phyloP scores from a whole-genome alignment of 2,888 invertebrate species.

The Drosophila gaucha region DNA sequence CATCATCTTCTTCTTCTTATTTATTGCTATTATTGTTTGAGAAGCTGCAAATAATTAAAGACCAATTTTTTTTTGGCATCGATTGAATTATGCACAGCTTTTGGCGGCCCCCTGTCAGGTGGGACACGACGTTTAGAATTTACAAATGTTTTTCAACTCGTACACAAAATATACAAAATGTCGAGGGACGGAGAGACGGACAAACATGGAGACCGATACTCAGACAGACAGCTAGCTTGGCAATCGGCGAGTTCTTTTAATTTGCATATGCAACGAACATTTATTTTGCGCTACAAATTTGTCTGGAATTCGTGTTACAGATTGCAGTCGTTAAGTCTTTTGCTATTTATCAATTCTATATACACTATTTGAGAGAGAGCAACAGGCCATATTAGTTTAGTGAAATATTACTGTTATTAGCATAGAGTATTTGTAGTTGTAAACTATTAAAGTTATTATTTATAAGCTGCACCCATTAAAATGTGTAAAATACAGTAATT shows the following conservation, averaged over 20 bases:
- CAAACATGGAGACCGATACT: too few species aligned
- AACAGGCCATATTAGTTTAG: too few species aligned
- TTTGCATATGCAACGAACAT: conserved; percentile 47
- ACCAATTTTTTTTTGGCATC: conserved; percentile 48
- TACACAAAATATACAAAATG: conserved; percentile 46
- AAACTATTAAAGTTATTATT: too few species aligned
- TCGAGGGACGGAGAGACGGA: conserved; percentile 24
- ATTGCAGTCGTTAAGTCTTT: not conserved
- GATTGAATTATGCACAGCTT: conserved; percentile 42
- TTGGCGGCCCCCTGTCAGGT: not conserved
- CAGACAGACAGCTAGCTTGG: conserved; percentile 8
- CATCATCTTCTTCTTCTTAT: conserved; percentile 57
- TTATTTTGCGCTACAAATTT: conserved; percentile 30
- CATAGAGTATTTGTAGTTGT: too few species aligned
- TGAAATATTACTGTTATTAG: too few species aligned
- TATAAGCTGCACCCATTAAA: too few species aligned
- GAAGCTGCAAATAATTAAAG: conserved; percentile 65
- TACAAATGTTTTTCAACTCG: conserved; percentile 54
- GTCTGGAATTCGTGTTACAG: conserved; percentile 28
- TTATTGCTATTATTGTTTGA: conserved; percentile 54
- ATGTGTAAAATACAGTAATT: too few species aligned
- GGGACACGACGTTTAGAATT: conserved; percentile 42
- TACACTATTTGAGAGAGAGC: too few species aligned
- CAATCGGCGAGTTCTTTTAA: conserved; percentile 26
- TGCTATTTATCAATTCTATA: too few species aligned